Evolutionary conservation across 2,888 invertebrate species (phyloP), one percentile per base, ranked within the genome.

Genomic region (Zaprionus bogoriensis): DNA sequence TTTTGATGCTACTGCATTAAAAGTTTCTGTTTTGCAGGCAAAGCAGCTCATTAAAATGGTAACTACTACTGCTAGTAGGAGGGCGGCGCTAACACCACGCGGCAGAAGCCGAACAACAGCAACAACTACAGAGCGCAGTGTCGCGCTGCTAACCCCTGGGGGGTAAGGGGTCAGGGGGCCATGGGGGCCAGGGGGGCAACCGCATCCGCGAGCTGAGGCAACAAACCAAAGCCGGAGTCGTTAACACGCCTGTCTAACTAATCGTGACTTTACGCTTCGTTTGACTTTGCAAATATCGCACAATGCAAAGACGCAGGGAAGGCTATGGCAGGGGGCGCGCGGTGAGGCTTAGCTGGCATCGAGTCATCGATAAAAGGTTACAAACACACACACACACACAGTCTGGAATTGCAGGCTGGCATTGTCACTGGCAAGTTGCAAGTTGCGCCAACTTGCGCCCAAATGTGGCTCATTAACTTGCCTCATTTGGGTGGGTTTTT

Each of bases 191-290:
- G n/a, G n/a, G n/a, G n/a, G n/a, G n/a, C n/a, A n/a, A n/a, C n/a
- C n/a, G n/a, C n/a, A n/a, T n/a, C n/a, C n/a, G n/a, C n/a, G n/a
- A n/a, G n/a, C n/a, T n/a, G 6, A 27, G 53, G 9, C 36, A 38
- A 38, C 45, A 62, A 74, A 74, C 67, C 65, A 71, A 73, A 77
- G 72, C 76, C 59, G 63, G 63, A 66, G 71, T 85, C 79, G 85
- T 88, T 88, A 88, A 85, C 89, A 83, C 87, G 88, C 83, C 88
- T 89, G 89, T 88, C 87, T 89, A 89, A 88, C 89, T 89, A 89
- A 89, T 89, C 89, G 88, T 88, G 87, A 88, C 89, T 89, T 89
- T 84, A 88, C 87, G 88, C 89, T 89, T 89, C 88, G 89, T 88
- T 89, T 86, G 87, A 79, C 80, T 88, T 88, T 78, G 77, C 88